Percentiles rank a stretch among this genome's conserved stretches.
These are phyloP conservation scores for Cetonia aurata DNA, from an alignment of 2,888 invertebrate species.

Conservation along the genomic window DNA sequence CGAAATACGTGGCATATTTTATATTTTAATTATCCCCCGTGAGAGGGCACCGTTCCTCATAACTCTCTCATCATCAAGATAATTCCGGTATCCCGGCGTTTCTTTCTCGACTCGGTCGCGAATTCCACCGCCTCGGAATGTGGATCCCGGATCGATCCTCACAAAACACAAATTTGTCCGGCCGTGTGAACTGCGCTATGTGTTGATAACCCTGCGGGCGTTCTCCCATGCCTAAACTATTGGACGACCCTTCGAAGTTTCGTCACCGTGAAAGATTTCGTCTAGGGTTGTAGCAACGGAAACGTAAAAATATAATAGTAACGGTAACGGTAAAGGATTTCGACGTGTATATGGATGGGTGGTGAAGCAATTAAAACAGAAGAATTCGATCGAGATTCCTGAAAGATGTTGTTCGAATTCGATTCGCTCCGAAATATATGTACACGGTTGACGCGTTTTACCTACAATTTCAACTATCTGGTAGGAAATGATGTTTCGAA, in stretches of 20 bases:
- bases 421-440: conserved; percentile 23
- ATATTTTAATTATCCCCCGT: conserved; percentile 12
- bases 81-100: conserved; percentile 8
- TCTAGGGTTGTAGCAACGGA: background rate
- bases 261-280: too few relatives aligned
- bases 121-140: conserved; percentile 49
- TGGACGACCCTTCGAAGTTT: conserved; percentile 8
- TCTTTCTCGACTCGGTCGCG: conserved; percentile 46
- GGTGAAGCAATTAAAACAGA: conserved; percentile 22
- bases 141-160: conserved; percentile 46
- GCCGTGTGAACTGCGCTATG: conserved; percentile 49
- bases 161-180: conserved; percentile 50
- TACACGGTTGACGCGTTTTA: conserved; percentile 29
- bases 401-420: conserved; percentile 22
- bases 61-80: conserved; percentile 30
- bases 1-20: conserved; percentile 11
- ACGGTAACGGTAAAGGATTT: conserved; percentile 8
- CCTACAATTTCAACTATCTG: conserved; percentile 25
- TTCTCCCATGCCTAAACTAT: background rate
- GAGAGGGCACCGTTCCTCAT: conserved; percentile 18
- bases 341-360: background rate
- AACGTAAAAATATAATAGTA: conserved; percentile 6
- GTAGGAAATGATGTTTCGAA: conserved; percentile 4
- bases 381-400: conserved; percentile 29
- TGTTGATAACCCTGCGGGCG: conserved; percentile 25